A percentile compares a stretch with the other conserved stretches of the same genome.
Evolutionary conservation across 2,797 vertebrate species (phyloP).

Genomic region (Hippopotamyrus pictus): DNA sequence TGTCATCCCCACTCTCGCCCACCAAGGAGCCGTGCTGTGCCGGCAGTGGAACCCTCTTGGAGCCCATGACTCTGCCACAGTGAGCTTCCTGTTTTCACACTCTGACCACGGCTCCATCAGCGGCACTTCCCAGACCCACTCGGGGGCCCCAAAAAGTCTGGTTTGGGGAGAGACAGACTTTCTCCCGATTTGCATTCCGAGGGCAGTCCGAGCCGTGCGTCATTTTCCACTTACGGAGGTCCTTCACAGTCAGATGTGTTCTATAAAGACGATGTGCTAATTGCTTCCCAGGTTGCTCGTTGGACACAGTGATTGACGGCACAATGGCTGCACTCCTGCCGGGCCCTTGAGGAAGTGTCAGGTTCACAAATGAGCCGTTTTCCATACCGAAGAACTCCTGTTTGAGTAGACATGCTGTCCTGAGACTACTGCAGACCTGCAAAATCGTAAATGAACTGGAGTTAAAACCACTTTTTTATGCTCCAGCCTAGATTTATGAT

Average conservation of each 20-base stretch:
- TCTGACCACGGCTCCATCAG: not conserved
- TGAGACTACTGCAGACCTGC: not conserved
- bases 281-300: not conserved
- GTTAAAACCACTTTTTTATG: not conserved
- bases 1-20: not conserved
- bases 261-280: slow-evolving; percentile 1
- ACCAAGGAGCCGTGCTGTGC: not conserved
- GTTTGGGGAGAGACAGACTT: not conserved
- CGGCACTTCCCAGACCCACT: not conserved
- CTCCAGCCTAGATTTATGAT: not conserved
- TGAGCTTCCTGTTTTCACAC: not conserved
- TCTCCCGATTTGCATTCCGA: not conserved
- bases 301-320: not conserved
- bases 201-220: not conserved
- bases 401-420: not conserved
- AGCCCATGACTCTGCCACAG: not conserved
- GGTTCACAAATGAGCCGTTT: slow-evolving; percentile 14
- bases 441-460: not conserved
- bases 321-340: not conserved
- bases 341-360: not conserved
- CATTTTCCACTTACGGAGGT: not conserved
- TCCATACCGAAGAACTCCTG: not conserved
- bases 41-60: not conserved
- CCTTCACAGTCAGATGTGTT: not conserved
- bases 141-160: not conserved